These are phyloP conservation scores for Eurois occulta DNA, from an alignment of 2,888 invertebrate species.

Conservation along the genomic window DNA sequence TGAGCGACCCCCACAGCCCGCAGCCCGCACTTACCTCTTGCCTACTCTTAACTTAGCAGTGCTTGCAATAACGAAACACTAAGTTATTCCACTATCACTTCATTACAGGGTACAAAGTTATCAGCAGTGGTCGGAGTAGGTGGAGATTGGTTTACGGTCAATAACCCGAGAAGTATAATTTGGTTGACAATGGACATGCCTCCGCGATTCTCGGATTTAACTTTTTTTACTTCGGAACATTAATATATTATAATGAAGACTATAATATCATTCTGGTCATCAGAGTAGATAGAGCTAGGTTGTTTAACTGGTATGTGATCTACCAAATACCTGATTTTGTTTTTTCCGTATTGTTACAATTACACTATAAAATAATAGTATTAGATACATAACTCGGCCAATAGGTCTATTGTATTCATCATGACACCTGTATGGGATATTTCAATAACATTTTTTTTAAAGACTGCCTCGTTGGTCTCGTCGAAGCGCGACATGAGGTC, in stretches of 20 bases:
- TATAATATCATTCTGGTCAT: neutral
- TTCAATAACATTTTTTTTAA: neutral
- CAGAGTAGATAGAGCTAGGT: neutral
- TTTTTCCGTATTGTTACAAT: neutral
- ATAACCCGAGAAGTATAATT: neutral
- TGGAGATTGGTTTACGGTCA: neutral
- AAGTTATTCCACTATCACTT: constrained; percentile 68
- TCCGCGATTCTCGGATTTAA: neutral
- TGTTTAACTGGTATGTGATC: neutral
- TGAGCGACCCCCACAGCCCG: constrained; percentile 53
- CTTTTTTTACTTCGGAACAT: neutral
- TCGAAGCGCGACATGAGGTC: no score
- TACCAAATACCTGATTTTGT: neutral
- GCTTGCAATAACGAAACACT: constrained; percentile 85
- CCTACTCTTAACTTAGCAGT: constrained; percentile 85
- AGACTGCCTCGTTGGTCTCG: no score
- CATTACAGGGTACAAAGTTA: constrained; percentile 60
- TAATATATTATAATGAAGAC: neutral
- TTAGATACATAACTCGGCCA: neutral
- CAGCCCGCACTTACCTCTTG: constrained; percentile 83
- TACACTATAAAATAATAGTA: neutral
- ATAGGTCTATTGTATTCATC: neutral
- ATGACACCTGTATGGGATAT: neutral
- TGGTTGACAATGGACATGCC: neutral
- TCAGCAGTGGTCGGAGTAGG: constrained; percentile 22